Base-by-base conservation (phyloP, 92 coral and sea anemone genomes). In the Siderastrea radians region DNA sequence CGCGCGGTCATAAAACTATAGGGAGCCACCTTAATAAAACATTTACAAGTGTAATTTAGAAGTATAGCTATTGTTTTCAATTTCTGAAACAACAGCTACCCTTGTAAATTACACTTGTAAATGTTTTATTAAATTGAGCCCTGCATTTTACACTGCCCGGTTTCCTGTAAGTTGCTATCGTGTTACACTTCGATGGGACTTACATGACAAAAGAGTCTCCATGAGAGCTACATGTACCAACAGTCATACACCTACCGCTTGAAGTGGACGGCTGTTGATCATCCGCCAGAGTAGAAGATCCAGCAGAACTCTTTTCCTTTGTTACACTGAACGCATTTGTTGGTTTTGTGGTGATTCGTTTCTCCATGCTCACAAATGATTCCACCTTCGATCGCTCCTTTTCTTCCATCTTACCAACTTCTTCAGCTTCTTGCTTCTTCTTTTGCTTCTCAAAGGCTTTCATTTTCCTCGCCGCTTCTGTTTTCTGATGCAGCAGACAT, bases 371-470 rank as follows among this genome's bases (percentile, higher is more conserved):
- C 80, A 95, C 94, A 81, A 97, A 97, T 68, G 95, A 86, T 58
- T 93, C 98, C 12, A 95, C 90, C 73, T 94, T 96, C 2, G 98
- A 87, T 67, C 89, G 86, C 91, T 95, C 96, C 78, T 76, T 83
- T 53, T 94, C 95, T 58, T 87, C 86, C 51, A 59, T 50, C 64
- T 93, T 94, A 10, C 90, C 97, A 15, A 85, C 80, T 64, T 90
- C 81, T 77, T 97, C 97, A 17, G 89, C 93, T 45, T 95, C 88
- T 63, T 75, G 71, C 83, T 83, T 87, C 93, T 93, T 96, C 91
- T 92, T 93, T 76, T 95, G 98, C 80, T 97, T 97, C 73, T 97
- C 99, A 80, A 92, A 97, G 43, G 98, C 99, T 86, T 97, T 97
- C 69, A 90, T 84, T 73, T 97, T 95, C 82, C 96, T 91, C 19